A percentile compares a stretch with the other conserved stretches of the same genome.
Conservation (phyloP, 1,140 invertebrate species). For the Drosophila kurseongensis region DNA sequence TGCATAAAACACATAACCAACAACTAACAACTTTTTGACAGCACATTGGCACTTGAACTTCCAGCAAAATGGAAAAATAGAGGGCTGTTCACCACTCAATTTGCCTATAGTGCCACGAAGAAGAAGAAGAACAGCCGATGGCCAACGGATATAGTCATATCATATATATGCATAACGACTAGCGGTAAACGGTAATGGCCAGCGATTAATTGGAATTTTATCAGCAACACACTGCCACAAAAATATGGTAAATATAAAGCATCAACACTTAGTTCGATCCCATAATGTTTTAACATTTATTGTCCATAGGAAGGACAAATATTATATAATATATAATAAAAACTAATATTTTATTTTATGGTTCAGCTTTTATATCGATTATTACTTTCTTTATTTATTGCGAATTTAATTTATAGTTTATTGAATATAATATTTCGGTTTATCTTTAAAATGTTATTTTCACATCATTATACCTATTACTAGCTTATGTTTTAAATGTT, state of each 20-base stretch:
- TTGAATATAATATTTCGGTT: too few species aligned
- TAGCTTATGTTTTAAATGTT: too few species aligned
- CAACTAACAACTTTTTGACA: slow-evolving; percentile 69
- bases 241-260: not conserved
- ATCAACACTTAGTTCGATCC: too few species aligned
- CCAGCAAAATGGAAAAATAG: slow-evolving; percentile 5
- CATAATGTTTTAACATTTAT: too few species aligned
- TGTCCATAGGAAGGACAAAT: too few species aligned
- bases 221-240: not conserved
- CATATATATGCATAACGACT: slow-evolving; percentile 1
- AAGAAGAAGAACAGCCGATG: not conserved
- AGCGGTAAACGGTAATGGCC: slow-evolving; percentile 26
- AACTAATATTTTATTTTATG: too few species aligned
- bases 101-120: slow-evolving; percentile 6
- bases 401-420: too few species aligned
- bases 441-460: too few species aligned
- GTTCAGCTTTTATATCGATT: too few species aligned
- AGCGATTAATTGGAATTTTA: slow-evolving; percentile 15
- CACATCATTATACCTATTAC: too few species aligned
- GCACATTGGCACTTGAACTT: slow-evolving; percentile 74
- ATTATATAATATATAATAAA: too few species aligned
- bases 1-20: slow-evolving; percentile 42
- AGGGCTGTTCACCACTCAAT: slow-evolving; percentile 3
- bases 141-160: slow-evolving; percentile 6
- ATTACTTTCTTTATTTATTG: too few species aligned